Base-by-base conservation (phyloP, 2,888 invertebrate species). In the Hydriomena furcata region DNA sequence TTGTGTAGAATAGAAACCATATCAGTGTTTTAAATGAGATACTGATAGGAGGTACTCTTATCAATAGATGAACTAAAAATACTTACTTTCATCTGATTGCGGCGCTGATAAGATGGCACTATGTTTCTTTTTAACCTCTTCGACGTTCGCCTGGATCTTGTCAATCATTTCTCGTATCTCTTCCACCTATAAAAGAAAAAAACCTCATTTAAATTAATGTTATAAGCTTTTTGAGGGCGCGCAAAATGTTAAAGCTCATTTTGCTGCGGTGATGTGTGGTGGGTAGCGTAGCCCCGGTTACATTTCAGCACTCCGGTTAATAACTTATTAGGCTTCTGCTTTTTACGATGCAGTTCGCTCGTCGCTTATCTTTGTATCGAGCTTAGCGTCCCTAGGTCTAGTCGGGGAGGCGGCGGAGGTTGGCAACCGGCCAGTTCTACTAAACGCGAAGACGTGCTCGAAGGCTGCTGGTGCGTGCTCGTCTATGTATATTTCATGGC, bases 161-260 rank as follows among this genome's bases (percentile, higher is more conserved):
- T 99, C 99, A 93, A 99, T 99, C 97, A 99, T 99, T 91, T 98
- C 98, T 76, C 99, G 95, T 89, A 99, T 99, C 92, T 99, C 99
- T 92, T 99, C 99, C 91, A 99, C 99, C 97, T 98, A 84, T 36
- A 84, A 85, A 73, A 60, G 51, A 50, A 54, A 46, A n/a, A n/a
- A n/a, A n/a, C n/a, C n/a, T n/a, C n/a, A n/a, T n/a, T n/a, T n/a
- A n/a, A n/a, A n/a, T n/a, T n/a, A n/a, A n/a, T n/a, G n/a, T n/a
- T n/a, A n/a, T n/a, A n/a, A n/a, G n/a, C n/a, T n/a, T n/a, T n/a
- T n/a, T n/a, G n/a, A n/a, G n/a, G n/a, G n/a, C n/a, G n/a, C n/a
- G n/a, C n/a, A 17, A 17, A 17, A 17, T 17, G 17, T 17, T 21
- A 25, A 13, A 30, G 30, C 35, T 23, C 20, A 20, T 44, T n/a